Evolutionary conservation across 1,140 invertebrate genomes (phyloP).

Genomic region (Orius laevigatus): DNA sequence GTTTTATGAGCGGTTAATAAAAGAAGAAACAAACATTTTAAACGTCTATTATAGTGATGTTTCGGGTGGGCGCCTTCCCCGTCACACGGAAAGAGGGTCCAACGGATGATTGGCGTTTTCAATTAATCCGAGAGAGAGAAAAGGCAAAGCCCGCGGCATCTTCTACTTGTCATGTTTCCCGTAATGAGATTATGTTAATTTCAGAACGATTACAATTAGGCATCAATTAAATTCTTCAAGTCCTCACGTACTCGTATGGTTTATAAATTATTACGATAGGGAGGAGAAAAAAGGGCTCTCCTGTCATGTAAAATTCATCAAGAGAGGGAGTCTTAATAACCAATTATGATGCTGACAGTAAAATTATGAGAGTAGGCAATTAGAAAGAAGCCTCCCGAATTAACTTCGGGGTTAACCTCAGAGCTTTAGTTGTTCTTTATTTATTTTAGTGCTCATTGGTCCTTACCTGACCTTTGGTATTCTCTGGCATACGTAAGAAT

Average conservation of each 20-base stretch:
- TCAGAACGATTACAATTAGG: slow-evolving; percentile 11
- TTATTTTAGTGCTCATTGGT: no score
- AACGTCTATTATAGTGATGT: no score
- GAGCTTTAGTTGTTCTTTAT: slow-evolving; percentile 3
- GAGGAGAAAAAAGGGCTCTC: not conserved
- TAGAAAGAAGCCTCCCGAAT: slow-evolving; percentile 13
- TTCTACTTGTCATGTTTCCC: slow-evolving; percentile 9
- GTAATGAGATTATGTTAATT: slow-evolving; percentile 16
- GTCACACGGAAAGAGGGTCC: no score
- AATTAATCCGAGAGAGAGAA: slow-evolving; percentile 8
- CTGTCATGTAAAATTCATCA: slow-evolving; percentile 19
- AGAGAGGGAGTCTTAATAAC: slow-evolving; percentile 17
- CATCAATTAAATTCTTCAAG: not conserved
- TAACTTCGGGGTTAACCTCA: slow-evolving; percentile 5
- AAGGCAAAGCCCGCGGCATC: not conserved
- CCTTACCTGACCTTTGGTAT: slow-evolving; percentile 1
- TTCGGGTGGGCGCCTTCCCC: no score
- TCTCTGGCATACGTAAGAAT: not conserved
- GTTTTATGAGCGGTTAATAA: no score
- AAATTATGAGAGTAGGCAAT: slow-evolving; percentile 18
- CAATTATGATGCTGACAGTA: slow-evolving; percentile 20
- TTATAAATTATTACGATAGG: no score
- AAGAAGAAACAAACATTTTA: no score
- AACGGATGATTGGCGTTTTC: slow-evolving; percentile 13
- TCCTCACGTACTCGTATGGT: not conserved